Evolutionary conservation across 2,113 vertebrate species (phyloP), one percentile per base, ranked within the genome.

Genomic region (Petrocephalus microphthalmus): DNA sequence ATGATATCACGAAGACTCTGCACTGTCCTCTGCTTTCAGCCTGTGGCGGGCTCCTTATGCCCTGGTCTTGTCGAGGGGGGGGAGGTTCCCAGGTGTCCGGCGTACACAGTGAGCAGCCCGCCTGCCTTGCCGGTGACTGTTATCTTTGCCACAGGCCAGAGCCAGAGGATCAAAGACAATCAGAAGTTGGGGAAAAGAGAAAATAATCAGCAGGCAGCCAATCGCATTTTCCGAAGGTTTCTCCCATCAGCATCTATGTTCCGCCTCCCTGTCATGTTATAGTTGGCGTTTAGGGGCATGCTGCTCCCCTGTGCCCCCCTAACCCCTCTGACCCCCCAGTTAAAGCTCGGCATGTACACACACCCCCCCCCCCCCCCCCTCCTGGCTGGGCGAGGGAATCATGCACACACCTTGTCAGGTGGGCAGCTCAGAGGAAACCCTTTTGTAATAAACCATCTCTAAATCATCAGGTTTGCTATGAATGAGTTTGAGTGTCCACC

Each of bases 381-480:
- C 87, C 2, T 67, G 60, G 25, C 60, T 67, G 60, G 60, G 60
- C 3, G 60, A n/a, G 60, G n/a, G n/a, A 29, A 52, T 91, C 88
- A 81, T 87, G 90, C 88, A 67, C 94, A 74, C 93, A 93, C 94
- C 94, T 94, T 92, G 81, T 90, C 92, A 92, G 95, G 94, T 89
- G 92, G 87, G 57, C 86, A 15, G 93, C 94, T 95, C 95, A 87
- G 56, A 89, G 67, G 54, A 94, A 95, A 94, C 93, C 91, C 93
- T 95, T 95, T 96, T 95, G 95, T 96, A 96, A 95, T 96, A 95
- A 96, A 96, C 95, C 95, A 93, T 92, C 94, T 91, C 84, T 96
- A 93, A 95, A 95, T 94, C 94, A 94, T 90, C 92, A 95, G 95
- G 95, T 96, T 96, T 96, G 95, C 93, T 95, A 96, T 95, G 94